Conservation (phyloP, 2,888 invertebrate species). For the Belgica antarctica region DNA sequence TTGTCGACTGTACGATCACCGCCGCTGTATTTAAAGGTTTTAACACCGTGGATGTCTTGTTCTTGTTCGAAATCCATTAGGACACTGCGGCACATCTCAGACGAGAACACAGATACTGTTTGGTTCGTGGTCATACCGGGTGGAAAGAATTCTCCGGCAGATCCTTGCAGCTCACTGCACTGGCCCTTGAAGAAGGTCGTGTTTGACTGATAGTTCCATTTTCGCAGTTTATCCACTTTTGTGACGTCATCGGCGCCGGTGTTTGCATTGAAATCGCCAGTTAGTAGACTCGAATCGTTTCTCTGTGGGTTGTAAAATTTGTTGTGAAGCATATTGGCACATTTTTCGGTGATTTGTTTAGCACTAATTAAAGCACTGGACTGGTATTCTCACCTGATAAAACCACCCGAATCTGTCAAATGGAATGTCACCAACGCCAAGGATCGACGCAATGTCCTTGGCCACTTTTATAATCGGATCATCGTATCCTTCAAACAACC, state of each 20-base stretch:
- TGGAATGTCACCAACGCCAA: slow-evolving; percentile 58
- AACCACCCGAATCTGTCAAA: slow-evolving; percentile 86
- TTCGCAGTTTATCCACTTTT: slow-evolving; percentile 66
- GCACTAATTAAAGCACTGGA: no score
- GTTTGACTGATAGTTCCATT: slow-evolving; percentile 68
- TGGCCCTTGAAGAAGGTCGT: slow-evolving; percentile 57
- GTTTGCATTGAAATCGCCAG: slow-evolving; percentile 71
- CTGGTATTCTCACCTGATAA: slow-evolving; percentile 60
- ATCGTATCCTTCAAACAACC: slow-evolving; percentile 77
- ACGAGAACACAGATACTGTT: slow-evolving; percentile 64
- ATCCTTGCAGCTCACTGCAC: slow-evolving; percentile 67
- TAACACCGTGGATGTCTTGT: slow-evolving; percentile 60
- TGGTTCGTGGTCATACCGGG: slow-evolving; percentile 62
- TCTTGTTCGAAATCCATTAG: slow-evolving; percentile 63
- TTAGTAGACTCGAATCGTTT: slow-evolving; percentile 19
- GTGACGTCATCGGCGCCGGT: slow-evolving; percentile 64
- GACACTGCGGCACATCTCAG: slow-evolving; percentile 73
- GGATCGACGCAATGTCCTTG: slow-evolving; percentile 53
- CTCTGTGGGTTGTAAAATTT: neutral
- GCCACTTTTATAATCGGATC: slow-evolving; percentile 71
- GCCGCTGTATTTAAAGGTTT: slow-evolving; percentile 68
- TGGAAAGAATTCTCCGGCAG: slow-evolving; percentile 78
- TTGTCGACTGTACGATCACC: slow-evolving; percentile 67
- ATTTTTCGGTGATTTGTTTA: neutral
- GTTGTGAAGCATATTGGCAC: neutral